Percentiles rank a stretch among this genome's conserved stretches.
Conservation (phyloP, 2,797 vertebrate species). For the Otolemur crassicaudatus region DNA sequence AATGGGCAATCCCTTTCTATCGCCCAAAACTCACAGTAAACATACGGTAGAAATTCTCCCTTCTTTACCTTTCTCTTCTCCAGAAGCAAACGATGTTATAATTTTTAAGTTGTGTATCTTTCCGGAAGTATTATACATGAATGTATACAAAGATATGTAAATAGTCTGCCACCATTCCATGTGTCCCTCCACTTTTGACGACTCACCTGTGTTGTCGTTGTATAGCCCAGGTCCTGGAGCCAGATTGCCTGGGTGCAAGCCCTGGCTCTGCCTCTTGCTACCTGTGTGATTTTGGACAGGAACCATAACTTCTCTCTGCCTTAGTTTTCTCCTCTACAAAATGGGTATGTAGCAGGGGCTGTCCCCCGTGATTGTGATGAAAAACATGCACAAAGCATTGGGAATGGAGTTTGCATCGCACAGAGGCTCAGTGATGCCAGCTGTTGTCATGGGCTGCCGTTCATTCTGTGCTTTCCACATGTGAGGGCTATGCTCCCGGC, state of each 20-base stretch:
- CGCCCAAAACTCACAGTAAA: conserved; percentile 58
- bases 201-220: neutral
- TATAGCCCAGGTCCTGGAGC: neutral
- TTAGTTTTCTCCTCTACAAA: conserved; percentile 18
- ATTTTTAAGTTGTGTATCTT: conserved; percentile 50
- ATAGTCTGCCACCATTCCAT: neutral
- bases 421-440: neutral
- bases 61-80: conserved; percentile 55
- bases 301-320: neutral
- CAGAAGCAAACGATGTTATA: conserved; percentile 46
- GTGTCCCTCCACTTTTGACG: neutral
- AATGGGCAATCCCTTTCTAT: conserved; percentile 42
- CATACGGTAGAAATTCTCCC: conserved; percentile 48
- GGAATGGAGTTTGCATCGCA: neutral
- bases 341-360: neutral
- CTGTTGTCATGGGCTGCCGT: neutral
- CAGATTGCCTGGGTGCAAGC: neutral
- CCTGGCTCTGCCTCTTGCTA: neutral
- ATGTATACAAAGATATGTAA: neutral
- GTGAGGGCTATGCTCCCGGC: neutral
- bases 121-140: conserved; percentile 20
- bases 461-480: neutral
- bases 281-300: neutral
- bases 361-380: neutral
- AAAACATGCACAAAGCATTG: neutral